A percentile compares a stretch with the other conserved stretches of the same genome.
Evolutionary conservation across 2,888 invertebrate species (phyloP).

Genomic region (Nebria brevicollis): DNA sequence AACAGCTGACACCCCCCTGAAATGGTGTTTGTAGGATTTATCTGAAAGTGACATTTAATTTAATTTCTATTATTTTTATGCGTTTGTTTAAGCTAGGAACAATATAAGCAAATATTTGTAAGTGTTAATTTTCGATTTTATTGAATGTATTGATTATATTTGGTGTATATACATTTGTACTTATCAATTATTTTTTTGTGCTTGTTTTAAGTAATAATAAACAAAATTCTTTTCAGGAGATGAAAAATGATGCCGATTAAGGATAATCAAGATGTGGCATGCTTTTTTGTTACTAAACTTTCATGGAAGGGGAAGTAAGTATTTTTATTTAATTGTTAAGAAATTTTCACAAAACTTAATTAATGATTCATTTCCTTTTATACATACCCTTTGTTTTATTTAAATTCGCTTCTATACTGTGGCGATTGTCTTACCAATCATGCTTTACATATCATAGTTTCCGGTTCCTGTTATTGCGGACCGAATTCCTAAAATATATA

Average conservation of each 20-base stretch:
- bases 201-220: constrained; percentile 32
- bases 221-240: constrained; percentile 61
- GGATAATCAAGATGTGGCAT: constrained; percentile 96
- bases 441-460: no score
- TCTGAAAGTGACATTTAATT: constrained; percentile 44
- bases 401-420: no score
- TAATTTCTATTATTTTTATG: constrained; percentile 30
- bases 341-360: background rate
- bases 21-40: constrained; percentile 47
- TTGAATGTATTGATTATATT: constrained; percentile 9
- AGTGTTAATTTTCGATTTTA: constrained; percentile 27
- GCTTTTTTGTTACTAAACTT: constrained; percentile 97
- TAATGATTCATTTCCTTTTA: constrained; percentile 40
- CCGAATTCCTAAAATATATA: no score
- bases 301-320: constrained; percentile 98
- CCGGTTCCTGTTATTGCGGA: no score
- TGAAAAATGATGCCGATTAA: constrained; percentile 82
- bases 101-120: constrained; percentile 40
- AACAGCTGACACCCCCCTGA: constrained; percentile 53
- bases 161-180: background rate
- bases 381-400: constrained; percentile 14
- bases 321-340: background rate
- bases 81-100: constrained; percentile 25
- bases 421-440: no score
- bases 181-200: background rate